A percentile compares a stretch with the other conserved stretches of the same genome.
Evolutionary conservation across 2,888 invertebrate species (phyloP).

Genomic region (Cotesia congregata): DNA sequence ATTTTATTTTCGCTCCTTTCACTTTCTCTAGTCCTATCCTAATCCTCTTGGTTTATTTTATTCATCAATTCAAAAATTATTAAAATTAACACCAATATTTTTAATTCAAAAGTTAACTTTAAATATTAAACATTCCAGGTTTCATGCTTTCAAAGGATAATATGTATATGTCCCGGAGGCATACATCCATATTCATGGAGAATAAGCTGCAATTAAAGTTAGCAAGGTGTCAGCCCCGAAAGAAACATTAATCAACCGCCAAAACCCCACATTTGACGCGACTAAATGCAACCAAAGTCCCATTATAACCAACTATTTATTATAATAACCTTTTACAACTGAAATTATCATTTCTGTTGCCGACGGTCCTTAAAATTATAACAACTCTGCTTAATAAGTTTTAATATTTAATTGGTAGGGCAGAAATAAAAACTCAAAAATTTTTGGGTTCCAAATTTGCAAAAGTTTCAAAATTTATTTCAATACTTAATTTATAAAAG

Average conservation of each 20-base stretch:
- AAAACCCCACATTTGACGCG: slow-evolving; percentile 65
- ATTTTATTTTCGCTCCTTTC: slow-evolving; percentile 41
- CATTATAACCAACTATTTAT: slow-evolving; percentile 53
- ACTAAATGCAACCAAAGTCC: slow-evolving; percentile 62
- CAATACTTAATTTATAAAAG: too few relatives aligned
- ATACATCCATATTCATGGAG: slow-evolving; percentile 69
- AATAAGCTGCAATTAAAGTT: slow-evolving; percentile 70
- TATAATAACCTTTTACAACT: background rate
- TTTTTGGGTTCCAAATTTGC: too few relatives aligned
- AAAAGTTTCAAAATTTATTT: too few relatives aligned
- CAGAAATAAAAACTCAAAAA: too few relatives aligned
- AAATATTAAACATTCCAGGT: background rate
- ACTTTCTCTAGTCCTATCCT: slow-evolving; percentile 39
- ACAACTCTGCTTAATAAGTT: background rate
- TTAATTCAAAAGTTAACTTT: too few relatives aligned
- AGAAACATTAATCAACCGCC: slow-evolving; percentile 69
- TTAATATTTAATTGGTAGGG: background rate
- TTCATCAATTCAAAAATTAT: background rate
- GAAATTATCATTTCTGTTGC: background rate
- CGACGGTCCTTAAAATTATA: background rate
- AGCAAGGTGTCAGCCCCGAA: slow-evolving; percentile 67
- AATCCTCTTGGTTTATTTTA: slow-evolving; percentile 24
- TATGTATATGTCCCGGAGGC: slow-evolving; percentile 58
- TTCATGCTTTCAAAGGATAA: slow-evolving; percentile 14
- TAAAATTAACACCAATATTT: too few relatives aligned